A percentile compares a stretch with the other conserved stretches of the same genome.
Conservation (phyloP, 2,797 vertebrate species). For the Anolis apletophallus region DNA sequence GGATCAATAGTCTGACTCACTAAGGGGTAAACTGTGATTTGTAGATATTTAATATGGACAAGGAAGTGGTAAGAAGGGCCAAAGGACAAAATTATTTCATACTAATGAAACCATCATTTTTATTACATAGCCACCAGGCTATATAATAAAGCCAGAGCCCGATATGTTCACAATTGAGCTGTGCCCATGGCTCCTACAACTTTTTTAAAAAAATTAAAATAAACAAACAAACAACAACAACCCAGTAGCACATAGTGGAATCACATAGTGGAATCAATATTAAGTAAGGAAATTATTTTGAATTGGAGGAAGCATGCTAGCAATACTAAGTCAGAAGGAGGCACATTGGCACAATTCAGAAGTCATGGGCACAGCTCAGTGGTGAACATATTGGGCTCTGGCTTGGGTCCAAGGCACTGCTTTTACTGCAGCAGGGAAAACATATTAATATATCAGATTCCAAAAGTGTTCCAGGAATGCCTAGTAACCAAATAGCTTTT, state of each 20-base stretch:
- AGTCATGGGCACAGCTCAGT: not conserved
- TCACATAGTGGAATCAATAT: not conserved
- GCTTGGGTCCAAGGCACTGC: not conserved
- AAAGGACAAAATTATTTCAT: not conserved
- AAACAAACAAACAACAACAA: no score
- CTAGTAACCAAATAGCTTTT: not conserved
- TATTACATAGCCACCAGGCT: not conserved
- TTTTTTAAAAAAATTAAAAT: not conserved
- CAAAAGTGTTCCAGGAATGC: not conserved
- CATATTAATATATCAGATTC: constrained; percentile 3
- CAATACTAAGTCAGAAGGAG: not conserved
- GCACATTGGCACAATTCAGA: not conserved
- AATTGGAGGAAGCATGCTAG: not conserved
- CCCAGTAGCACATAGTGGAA: not conserved
- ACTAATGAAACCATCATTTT: not conserved
- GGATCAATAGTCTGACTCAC: no score
- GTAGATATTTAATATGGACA: not conserved
- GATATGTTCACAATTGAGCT: not conserved
- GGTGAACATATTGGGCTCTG: not conserved
- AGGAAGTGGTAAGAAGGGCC: not conserved
- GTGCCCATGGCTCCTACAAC: not conserved
- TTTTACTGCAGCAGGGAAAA: not conserved
- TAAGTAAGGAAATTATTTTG: not conserved
- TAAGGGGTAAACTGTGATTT: not conserved
- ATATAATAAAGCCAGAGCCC: not conserved